Percentiles rank a stretch among this genome's conserved stretches.
Evolutionary conservation across 2,113 vertebrate genomes (phyloP).

Genomic region (Ctenomys sociabilis): DNA sequence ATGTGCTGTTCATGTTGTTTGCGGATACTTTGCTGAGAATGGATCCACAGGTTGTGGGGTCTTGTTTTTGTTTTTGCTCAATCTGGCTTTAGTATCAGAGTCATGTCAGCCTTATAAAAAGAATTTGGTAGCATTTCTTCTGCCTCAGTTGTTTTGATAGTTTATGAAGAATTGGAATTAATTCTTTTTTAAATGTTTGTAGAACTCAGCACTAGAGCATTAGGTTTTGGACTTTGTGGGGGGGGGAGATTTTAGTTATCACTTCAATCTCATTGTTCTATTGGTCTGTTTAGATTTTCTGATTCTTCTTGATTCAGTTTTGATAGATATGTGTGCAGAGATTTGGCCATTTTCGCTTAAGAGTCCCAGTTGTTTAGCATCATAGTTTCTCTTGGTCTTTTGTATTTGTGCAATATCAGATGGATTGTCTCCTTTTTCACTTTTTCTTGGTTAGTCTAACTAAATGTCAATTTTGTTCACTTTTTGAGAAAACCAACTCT

Average conservation of each 20-base stretch:
- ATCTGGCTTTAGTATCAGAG: background rate
- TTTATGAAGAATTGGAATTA: background rate
- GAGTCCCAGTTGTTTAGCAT: background rate
- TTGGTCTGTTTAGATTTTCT: background rate
- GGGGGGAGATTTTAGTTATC: background rate
- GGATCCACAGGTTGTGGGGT: background rate
- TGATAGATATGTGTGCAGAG: background rate
- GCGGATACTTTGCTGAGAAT: background rate
- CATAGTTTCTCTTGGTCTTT: background rate
- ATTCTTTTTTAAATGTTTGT: background rate
- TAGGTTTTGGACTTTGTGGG: background rate
- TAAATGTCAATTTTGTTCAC: background rate
- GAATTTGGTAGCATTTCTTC: background rate
- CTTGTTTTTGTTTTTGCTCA: background rate
- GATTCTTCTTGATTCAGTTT: background rate
- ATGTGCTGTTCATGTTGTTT: background rate
- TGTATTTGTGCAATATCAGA: background rate
- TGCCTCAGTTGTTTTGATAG: background rate
- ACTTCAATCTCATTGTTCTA: background rate
- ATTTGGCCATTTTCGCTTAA: background rate
- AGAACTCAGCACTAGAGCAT: background rate
- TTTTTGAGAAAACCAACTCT: background rate
- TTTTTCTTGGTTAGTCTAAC: background rate
- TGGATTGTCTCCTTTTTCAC: background rate
- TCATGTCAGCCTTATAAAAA: background rate